These are phyloP conservation scores for Agriopis leucophaearia DNA, from an alignment of 2,888 invertebrate species.

Conservation along the genomic window DNA sequence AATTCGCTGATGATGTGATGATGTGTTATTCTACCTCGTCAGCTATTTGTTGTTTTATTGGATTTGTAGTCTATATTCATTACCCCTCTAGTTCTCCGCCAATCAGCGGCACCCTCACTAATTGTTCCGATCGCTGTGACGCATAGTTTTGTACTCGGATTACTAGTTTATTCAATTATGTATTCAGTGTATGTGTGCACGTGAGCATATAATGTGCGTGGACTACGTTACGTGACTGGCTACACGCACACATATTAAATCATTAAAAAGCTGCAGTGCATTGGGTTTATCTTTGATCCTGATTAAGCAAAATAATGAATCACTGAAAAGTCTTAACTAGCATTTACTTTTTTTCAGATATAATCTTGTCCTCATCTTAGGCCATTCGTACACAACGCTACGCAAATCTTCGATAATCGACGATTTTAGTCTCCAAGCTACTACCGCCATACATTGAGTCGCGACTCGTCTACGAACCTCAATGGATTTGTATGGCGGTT, in stretches of 20 bases:
- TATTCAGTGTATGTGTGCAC: conserved; percentile 48
- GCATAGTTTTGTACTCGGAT: conserved; percentile 51
- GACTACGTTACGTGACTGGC: conserved; percentile 50
- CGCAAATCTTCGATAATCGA: no score
- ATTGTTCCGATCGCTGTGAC: conserved; percentile 44
- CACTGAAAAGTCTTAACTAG: not conserved
- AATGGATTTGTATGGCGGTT: no score
- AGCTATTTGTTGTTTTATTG: not conserved
- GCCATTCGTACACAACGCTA: no score
- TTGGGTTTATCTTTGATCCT: not conserved
- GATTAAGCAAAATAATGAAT: not conserved
- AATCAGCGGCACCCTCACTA: conserved; percentile 25
- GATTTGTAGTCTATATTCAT: not conserved
- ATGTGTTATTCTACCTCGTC: not conserved
- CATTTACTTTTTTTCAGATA: not conserved
- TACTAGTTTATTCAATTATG: conserved; percentile 65
- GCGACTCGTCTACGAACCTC: no score
- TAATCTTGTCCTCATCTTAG: not conserved
- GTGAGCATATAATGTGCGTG: conserved; percentile 56
- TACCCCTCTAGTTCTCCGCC: conserved; percentile 9
- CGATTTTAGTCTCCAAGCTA: no score
- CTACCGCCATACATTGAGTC: no score
- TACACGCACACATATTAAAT: conserved; percentile 43
- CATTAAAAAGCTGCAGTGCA: conserved; percentile 32
- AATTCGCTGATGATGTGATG: no score